Conservation (phyloP, 1,140 invertebrate species). For the Lanistes nyassanus region DNA sequence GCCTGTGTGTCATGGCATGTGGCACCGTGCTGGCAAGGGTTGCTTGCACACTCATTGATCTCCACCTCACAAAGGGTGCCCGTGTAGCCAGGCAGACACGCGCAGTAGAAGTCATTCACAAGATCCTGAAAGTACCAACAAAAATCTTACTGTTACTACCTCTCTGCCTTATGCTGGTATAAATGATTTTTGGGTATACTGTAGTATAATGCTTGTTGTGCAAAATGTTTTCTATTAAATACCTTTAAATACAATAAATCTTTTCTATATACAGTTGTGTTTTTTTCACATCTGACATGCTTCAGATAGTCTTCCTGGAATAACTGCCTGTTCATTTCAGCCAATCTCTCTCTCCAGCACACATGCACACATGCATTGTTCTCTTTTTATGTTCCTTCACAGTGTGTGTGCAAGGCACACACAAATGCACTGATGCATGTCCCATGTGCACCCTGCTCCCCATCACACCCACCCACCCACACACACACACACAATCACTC, state of each 20-base stretch:
- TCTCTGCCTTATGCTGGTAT: not conserved
- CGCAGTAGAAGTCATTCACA: slow-evolving; percentile 72
- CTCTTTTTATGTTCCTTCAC: too few relatives aligned
- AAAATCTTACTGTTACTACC: not conserved
- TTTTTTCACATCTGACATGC: too few relatives aligned
- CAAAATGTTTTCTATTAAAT: too few relatives aligned
- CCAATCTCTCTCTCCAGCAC: too few relatives aligned
- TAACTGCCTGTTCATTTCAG: too few relatives aligned
- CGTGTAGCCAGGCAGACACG: slow-evolving; percentile 78
- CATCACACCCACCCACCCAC: slow-evolving; percentile 1
- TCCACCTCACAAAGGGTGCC: slow-evolving; percentile 34
- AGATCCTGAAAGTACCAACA: slow-evolving; percentile 44
- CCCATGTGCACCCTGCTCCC: too few relatives aligned
- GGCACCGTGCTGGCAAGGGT: slow-evolving; percentile 91
- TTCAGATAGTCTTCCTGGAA: too few relatives aligned
- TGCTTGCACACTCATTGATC: slow-evolving; percentile 92
- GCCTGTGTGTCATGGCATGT: slow-evolving; percentile 80
- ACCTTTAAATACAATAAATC: too few relatives aligned
- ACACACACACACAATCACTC: not conserved
- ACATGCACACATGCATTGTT: slow-evolving; percentile 7
- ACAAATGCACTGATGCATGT: not conserved
- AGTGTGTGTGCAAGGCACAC: too few relatives aligned
- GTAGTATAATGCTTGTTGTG: too few relatives aligned
- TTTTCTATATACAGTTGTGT: too few relatives aligned
- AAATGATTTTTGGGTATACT: too few relatives aligned